These are phyloP conservation scores for Sitta europaea DNA, from an alignment of 2,113 vertebrate genomes.

Conservation along the genomic window DNA sequence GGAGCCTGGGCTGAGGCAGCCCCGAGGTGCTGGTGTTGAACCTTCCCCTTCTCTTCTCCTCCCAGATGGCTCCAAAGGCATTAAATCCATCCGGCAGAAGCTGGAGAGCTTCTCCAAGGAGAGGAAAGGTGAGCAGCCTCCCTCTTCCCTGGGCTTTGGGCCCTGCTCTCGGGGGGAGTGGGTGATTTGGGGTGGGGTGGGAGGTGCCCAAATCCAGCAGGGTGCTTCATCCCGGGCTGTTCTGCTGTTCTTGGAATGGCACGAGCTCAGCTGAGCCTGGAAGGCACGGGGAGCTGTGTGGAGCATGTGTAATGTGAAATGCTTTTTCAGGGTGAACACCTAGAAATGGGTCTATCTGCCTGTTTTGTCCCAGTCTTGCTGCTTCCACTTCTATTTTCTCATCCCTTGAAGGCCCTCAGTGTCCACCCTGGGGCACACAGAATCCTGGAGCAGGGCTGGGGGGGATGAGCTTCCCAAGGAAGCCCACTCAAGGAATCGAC, in stretches of 20 bases:
- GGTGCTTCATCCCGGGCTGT: too few relatives aligned
- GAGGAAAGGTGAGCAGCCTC: constrained; percentile 78
- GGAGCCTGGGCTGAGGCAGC: not conserved
- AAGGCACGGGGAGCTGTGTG: fast-evolving
- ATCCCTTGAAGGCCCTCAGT: not conserved
- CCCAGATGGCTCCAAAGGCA: constrained; percentile 73
- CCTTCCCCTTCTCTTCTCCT: not conserved
- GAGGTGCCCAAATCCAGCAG: not conserved
- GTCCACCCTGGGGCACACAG: not conserved
- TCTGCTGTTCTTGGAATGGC: not conserved
- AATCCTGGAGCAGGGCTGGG: not conserved
- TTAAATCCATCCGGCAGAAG: constrained; percentile 80
- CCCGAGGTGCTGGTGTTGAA: not conserved
- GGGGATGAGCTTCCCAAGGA: not conserved
- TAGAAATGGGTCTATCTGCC: fast-evolving
- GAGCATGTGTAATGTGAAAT: fast-evolving
- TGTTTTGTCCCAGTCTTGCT: fast-evolving
- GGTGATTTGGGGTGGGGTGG: not conserved
- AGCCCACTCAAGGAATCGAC: not conserved
- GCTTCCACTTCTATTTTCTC: not conserved
- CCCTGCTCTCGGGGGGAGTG: not conserved
- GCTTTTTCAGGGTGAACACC: not conserved
- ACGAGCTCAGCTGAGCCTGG: fast-evolving
- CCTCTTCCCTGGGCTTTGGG: fast-evolving
- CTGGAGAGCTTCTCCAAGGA: constrained; percentile 86